Percentiles rank a stretch among this genome's conserved stretches.
Conservation (phyloP, 2,797 vertebrate genomes). For the Phalanger gymnotis region DNA sequence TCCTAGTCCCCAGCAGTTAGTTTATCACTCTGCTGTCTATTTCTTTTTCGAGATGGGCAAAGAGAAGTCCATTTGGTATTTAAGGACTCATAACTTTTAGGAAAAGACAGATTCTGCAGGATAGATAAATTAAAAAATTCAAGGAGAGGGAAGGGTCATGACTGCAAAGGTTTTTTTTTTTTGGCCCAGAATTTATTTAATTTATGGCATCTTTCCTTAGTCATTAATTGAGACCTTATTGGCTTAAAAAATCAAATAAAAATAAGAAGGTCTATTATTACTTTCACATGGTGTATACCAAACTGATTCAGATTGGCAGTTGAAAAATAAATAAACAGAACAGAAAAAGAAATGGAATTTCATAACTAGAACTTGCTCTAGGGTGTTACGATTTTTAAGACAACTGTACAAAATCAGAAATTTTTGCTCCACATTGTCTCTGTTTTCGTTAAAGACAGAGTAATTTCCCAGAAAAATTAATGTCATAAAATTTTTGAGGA, state of each 20-base stretch:
- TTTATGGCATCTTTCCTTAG: neutral
- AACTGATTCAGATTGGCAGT: neutral
- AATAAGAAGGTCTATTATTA: neutral
- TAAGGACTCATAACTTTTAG: neutral
- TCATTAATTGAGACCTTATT: neutral
- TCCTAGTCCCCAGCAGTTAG: neutral
- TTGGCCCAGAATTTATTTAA: neutral
- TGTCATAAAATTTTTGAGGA: neutral
- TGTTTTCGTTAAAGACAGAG: slow-evolving; percentile 14
- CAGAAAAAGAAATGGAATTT: slow-evolving; percentile 49
- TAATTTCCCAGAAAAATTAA: neutral
- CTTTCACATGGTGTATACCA: neutral
- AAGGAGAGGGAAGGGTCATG: neutral
- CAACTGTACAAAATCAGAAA: slow-evolving; percentile 41
- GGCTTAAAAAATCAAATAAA: slow-evolving; percentile 36
- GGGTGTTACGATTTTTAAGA: slow-evolving; percentile 41
- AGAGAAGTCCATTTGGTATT: neutral
- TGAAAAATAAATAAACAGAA: slow-evolving; percentile 2
- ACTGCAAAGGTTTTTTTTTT: neutral
- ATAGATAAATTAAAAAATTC: neutral
- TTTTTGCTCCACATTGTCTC: neutral
- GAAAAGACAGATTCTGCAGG: neutral
- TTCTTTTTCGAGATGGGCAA: neutral
- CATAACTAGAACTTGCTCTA: slow-evolving; percentile 14
- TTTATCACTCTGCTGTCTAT: neutral